Evolutionary conservation across 2,113 vertebrate species (phyloP).

Genomic region (Pica pica): DNA sequence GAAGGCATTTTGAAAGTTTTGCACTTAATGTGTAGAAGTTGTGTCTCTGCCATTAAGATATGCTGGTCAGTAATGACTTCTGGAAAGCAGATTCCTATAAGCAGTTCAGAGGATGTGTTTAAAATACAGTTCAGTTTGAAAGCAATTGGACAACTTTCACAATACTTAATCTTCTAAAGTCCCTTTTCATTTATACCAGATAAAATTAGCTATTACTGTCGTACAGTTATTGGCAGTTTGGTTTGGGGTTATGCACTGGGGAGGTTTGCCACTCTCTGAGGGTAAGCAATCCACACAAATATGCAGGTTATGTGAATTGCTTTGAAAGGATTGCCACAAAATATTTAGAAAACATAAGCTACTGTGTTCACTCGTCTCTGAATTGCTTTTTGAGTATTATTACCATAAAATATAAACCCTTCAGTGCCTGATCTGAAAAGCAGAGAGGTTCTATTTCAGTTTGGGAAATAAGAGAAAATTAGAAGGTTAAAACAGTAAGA

Average conservation of each 20-base stretch:
- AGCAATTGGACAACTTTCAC: not conserved
- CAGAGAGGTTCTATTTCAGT: not conserved
- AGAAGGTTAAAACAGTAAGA: not conserved
- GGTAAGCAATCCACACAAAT: not conserved
- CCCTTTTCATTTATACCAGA: not conserved
- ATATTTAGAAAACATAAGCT: not conserved
- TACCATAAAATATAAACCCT: not conserved
- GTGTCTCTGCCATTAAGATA: not conserved
- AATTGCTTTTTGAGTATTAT: conserved; percentile 6
- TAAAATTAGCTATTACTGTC: not conserved
- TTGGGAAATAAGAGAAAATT: not conserved
- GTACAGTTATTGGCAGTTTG: not conserved
- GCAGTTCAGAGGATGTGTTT: not conserved
- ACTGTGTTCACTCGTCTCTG: not conserved
- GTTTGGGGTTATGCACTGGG: not conserved
- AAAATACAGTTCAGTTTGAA: not conserved
- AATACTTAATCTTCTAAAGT: not conserved
- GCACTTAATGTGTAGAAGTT: not conserved
- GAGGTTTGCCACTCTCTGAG: not conserved
- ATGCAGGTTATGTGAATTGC: not conserved
- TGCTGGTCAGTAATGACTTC: not conserved
- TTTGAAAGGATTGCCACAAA: not conserved
- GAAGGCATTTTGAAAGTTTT: not conserved
- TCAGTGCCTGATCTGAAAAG: not conserved
- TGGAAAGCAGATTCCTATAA: not conserved